Evolutionary conservation across 2,797 vertebrate genomes (phyloP), one percentile per base, ranked within the genome.

Genomic region (Mareca strepera): DNA sequence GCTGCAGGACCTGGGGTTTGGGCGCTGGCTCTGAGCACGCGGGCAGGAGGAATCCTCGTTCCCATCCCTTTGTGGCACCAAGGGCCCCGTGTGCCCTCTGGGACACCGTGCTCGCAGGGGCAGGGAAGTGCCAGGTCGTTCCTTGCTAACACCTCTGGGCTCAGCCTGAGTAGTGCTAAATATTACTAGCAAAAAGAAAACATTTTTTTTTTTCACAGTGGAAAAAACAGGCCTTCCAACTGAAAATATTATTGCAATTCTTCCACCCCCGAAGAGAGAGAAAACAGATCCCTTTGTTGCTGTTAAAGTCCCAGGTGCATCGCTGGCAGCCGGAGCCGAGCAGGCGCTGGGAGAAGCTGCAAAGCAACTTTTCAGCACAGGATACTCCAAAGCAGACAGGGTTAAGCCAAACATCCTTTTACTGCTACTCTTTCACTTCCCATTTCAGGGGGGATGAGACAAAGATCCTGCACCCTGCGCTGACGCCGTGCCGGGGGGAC

Each of bases 391-490:
- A 84, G 86, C 95, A 90, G 80, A 86, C 80, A 72, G 91, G 90
- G 91, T 94, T 95, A 92, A 93, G 90, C 74, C 56, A 73, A 93
- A 96, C 94, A 93, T 94, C 93, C 92, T 92, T 90, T 76, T 29
- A 12, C 59, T 17, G 33, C 67, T 56, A 7, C 69, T 86, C 75
- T 94, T 94, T 94, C 91, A 77, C 88, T 95, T 94, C 93, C 92
- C 86, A 75, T 80, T 84, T 10, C 67, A 31, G 66, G 56, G 82
- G n/a, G 9, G 41, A 43, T 18, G 55, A 33, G 35, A 64, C 68
- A 55, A 7, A n/a, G 69, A 50, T 41, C 60, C 72, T 31, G 69
- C 60, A 73, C 67, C 83, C 78, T n/a, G 77, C 7, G 6, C 31
- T 56, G 1, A 48, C 3, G 28, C 79, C 11, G 39, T 16, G 58